Evolutionary conservation across 2,888 invertebrate species (phyloP).

Genomic region (Drosophila seclusa): DNA sequence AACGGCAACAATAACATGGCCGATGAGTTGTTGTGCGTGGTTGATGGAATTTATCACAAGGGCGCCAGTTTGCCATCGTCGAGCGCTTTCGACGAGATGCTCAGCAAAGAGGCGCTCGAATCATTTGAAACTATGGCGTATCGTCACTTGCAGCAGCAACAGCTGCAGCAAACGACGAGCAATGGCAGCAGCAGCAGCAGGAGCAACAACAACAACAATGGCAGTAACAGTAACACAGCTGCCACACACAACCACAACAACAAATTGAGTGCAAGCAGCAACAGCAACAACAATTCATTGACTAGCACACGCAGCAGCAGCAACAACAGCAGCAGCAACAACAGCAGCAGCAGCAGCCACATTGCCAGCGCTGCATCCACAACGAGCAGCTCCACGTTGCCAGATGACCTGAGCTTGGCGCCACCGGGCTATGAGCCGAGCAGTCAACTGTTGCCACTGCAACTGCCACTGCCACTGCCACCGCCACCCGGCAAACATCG

Average conservation of each 20-base stretch:
- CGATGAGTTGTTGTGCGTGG: slow-evolving; percentile 70
- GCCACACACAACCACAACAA: slow-evolving; percentile 22
- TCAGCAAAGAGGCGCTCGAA: slow-evolving; percentile 82
- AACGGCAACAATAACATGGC: slow-evolving; percentile 56
- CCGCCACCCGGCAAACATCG: slow-evolving; percentile 83
- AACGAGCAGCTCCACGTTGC: slow-evolving; percentile 60
- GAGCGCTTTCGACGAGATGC: slow-evolving; percentile 80
- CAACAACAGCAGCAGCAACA: slow-evolving; percentile 47
- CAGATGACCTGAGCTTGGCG: slow-evolving; percentile 77
- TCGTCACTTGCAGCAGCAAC: slow-evolving; percentile 74
- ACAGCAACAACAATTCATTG: slow-evolving; percentile 52
- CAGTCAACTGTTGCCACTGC: slow-evolving; percentile 26
- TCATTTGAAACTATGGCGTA: slow-evolving; percentile 84
- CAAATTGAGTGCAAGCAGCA: slow-evolving; percentile 16
- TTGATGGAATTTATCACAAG: slow-evolving; percentile 82
- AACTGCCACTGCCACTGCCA: slow-evolving; percentile 19
- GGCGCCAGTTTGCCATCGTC: slow-evolving; percentile 79
- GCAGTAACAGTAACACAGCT: slow-evolving; percentile 25
- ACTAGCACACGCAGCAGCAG: slow-evolving; percentile 33
- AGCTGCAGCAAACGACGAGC: slow-evolving; percentile 27
- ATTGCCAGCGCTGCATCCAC: slow-evolving; percentile 37
- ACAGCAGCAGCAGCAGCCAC: slow-evolving; percentile 38
- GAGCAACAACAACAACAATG: slow-evolving; percentile 22
- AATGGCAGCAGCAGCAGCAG: slow-evolving; percentile 33
- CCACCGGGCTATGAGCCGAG: slow-evolving; percentile 82